phyloP scores from a whole-genome alignment of 2,888 invertebrate species.

The Meghimatium bilineatum region DNA sequence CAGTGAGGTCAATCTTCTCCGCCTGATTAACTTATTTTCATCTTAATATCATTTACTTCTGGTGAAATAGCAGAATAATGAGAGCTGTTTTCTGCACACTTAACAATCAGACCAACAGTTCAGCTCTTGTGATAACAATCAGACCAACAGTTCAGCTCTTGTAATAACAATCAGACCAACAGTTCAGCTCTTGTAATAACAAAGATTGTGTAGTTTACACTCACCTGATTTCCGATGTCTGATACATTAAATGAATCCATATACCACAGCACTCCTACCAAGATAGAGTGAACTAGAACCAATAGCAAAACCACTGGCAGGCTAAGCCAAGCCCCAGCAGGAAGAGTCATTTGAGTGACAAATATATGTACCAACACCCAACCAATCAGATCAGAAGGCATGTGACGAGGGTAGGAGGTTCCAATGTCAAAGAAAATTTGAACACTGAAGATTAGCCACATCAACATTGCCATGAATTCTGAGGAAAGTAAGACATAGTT shows the following conservation, averaged over 20 bases:
- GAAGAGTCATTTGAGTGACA: constrained; percentile 49
- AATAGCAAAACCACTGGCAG: constrained; percentile 35
- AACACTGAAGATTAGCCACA: constrained; percentile 34
- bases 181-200: too few relatives aligned
- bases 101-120: too few relatives aligned
- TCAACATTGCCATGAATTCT: constrained; percentile 21
- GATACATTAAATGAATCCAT: background rate
- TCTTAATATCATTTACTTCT: too few relatives aligned
- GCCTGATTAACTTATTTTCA: too few relatives aligned
- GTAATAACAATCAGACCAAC: too few relatives aligned
- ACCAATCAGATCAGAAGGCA: constrained; percentile 43
- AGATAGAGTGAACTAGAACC: constrained; percentile 37
- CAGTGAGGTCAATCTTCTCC: too few relatives aligned
- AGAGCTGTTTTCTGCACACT: too few relatives aligned
- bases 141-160: too few relatives aligned
- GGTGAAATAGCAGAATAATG: too few relatives aligned
- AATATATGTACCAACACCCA: constrained; percentile 49
- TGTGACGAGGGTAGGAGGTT: constrained; percentile 27
- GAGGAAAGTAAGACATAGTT: background rate
- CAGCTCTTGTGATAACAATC: too few relatives aligned
- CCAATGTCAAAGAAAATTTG: constrained; percentile 38
- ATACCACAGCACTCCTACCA: constrained; percentile 40
- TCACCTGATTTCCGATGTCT: constrained; percentile 18
- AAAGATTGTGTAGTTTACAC: too few relatives aligned
- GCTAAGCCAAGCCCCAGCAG: constrained; percentile 36